Evolutionary conservation across 2,797 vertebrate species (phyloP).

Genomic region (Halcyon badia): DNA sequence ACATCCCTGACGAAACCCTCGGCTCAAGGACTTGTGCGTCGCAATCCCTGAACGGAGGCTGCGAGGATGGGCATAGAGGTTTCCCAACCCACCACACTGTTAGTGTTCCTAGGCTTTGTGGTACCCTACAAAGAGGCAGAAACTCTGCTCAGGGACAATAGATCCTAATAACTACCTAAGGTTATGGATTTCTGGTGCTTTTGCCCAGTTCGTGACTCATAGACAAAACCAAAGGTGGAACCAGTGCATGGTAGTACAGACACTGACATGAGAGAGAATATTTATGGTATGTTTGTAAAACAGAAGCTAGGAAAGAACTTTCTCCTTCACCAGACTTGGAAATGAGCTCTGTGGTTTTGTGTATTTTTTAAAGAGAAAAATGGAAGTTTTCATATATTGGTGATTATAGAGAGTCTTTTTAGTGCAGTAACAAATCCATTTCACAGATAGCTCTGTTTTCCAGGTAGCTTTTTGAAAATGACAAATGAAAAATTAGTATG

Average conservation of each 20-base stretch:
- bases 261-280: background rate
- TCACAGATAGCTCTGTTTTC: constrained; percentile 2
- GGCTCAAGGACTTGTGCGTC: background rate
- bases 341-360: background rate
- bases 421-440: background rate
- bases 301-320: background rate
- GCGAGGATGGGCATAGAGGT: fast-evolving
- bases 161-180: background rate
- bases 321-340: background rate
- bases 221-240: background rate
- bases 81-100: fast-evolving
- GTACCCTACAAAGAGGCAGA: background rate
- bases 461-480: constrained; percentile 11
- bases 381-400: background rate
- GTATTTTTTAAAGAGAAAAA: background rate
- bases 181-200: background rate
- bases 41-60: fast-evolving
- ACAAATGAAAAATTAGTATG: constrained; percentile 27
- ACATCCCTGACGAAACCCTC: fast-evolving
- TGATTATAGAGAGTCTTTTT: background rate
- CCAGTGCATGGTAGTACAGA: background rate
- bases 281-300: background rate
- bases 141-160: background rate
- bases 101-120: fast-evolving
- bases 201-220: background rate